A percentile compares a stretch with the other conserved stretches of the same genome.
Evolutionary conservation across 2,888 invertebrate genomes (phyloP).

Genomic region (Apeira syringaria): DNA sequence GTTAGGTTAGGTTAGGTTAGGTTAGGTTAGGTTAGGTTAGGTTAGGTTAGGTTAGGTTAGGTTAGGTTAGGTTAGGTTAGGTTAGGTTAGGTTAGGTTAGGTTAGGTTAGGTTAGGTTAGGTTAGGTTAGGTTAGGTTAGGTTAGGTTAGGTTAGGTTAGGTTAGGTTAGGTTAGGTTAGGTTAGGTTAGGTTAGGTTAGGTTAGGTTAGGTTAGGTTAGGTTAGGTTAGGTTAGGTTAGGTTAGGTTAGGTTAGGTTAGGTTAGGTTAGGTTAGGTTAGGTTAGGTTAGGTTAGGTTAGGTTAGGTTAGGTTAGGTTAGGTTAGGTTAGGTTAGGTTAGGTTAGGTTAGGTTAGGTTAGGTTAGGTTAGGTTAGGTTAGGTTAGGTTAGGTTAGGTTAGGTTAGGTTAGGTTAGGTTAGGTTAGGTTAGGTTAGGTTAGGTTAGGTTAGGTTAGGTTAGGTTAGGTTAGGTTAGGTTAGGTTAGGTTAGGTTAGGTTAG

Average conservation of each 20-base stretch:
- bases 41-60: constrained; percentile 18
- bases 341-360: constrained; percentile 18
- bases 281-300: constrained; percentile 15
- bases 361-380: constrained; percentile 18
- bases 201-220: constrained; percentile 22
- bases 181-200: constrained; percentile 16
- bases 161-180: constrained; percentile 23
- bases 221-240: constrained; percentile 19
- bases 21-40: constrained; percentile 19
- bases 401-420: constrained; percentile 16
- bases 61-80: constrained; percentile 22
- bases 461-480: constrained; percentile 24
- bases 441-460: constrained; percentile 19
- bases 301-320: constrained; percentile 18
- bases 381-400: constrained; percentile 30
- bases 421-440: constrained; percentile 25
- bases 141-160: constrained; percentile 18
- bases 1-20: constrained; percentile 10
- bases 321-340: constrained; percentile 30
- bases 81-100: constrained; percentile 12
- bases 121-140: constrained; percentile 14
- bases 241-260: constrained; percentile 13
- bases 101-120: constrained; percentile 14
- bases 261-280: constrained; percentile 15
- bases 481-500: constrained; percentile 21